phyloP scores from a whole-genome alignment of 2,888 invertebrate species.

The Melanophora roralis region DNA sequence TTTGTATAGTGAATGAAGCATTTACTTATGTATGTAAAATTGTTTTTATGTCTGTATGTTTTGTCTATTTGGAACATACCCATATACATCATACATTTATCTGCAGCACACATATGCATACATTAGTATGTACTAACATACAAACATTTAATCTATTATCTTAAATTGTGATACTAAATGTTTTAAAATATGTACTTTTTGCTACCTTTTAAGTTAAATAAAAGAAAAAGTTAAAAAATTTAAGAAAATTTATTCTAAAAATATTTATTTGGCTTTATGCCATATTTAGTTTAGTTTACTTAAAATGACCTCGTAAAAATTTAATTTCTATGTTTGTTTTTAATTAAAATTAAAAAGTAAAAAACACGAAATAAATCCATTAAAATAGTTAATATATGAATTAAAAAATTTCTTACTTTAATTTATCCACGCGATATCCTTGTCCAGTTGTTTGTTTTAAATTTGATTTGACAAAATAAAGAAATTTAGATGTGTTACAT shows the following conservation, averaged over 20 bases:
- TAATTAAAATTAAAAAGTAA: constrained; percentile 5
- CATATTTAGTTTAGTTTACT: constrained; percentile 7
- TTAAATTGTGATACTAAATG: constrained; percentile 25
- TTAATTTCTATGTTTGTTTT: constrained; percentile 6
- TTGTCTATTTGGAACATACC: neutral
- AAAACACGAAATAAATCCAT: neutral
- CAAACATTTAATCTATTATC: too few species aligned
- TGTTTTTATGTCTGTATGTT: neutral
- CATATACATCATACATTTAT: neutral
- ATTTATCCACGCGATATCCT: too few species aligned
- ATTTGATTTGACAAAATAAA: too few species aligned
- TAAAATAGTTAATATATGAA: too few species aligned
- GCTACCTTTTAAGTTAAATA: constrained; percentile 31
- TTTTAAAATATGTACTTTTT: constrained; percentile 41
- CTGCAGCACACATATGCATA: too few species aligned
- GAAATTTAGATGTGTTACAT: too few species aligned
- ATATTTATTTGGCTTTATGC: constrained; percentile 38
- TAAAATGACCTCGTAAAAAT: constrained; percentile 52
- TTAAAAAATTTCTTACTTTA: too few species aligned
- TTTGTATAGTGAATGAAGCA: too few species aligned
- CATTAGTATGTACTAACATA: neutral
- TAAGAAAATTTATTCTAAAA: constrained; percentile 31
- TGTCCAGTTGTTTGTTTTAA: too few species aligned
- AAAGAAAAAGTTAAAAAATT: neutral
- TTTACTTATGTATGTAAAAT: neutral